Percentiles rank a stretch among this genome's conserved stretches.
phyloP scores from a whole-genome alignment of 2,888 invertebrate species.

The Hypomecis atomaria region DNA sequence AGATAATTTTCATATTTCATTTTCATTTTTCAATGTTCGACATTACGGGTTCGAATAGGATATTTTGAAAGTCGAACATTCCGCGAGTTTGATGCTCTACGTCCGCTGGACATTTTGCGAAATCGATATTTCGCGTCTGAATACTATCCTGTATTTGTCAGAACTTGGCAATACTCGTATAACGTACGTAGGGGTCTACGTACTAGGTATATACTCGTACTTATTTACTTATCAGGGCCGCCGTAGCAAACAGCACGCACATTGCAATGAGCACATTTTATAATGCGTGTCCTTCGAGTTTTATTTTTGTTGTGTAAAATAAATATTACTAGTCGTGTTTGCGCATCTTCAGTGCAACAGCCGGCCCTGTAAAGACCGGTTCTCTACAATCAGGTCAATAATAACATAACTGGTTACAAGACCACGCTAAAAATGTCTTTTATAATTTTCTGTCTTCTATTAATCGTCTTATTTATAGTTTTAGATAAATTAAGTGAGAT shows the following conservation, averaged over 20 bases:
- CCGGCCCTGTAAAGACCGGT: conserved; percentile 54
- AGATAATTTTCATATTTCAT: no score
- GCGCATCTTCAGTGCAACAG: conserved; percentile 74
- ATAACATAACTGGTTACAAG: conserved; percentile 34
- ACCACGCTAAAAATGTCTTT: conserved; percentile 1
- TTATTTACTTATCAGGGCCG: background rate
- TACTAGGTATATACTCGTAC: background rate
- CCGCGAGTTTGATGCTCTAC: no score
- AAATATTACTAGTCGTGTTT: conserved; percentile 12
- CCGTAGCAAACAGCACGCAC: background rate
- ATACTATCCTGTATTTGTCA: no score
- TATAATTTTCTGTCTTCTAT: background rate
- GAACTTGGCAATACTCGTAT: no score
- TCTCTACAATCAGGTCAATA: conserved; percentile 40
- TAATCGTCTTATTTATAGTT: no score
- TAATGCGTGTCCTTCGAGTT: conserved; percentile 1
- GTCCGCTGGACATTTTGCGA: no score
- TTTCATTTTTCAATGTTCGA: no score
- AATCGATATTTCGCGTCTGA: no score
- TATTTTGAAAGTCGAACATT: no score
- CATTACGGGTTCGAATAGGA: no score
- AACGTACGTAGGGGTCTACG: no score
- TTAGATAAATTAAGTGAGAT: no score
- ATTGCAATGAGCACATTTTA: background rate
- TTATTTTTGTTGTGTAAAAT: conserved; percentile 14